Evolutionary conservation across 2,888 invertebrate genomes (phyloP).

Genomic region (Flexamia atlantica): DNA sequence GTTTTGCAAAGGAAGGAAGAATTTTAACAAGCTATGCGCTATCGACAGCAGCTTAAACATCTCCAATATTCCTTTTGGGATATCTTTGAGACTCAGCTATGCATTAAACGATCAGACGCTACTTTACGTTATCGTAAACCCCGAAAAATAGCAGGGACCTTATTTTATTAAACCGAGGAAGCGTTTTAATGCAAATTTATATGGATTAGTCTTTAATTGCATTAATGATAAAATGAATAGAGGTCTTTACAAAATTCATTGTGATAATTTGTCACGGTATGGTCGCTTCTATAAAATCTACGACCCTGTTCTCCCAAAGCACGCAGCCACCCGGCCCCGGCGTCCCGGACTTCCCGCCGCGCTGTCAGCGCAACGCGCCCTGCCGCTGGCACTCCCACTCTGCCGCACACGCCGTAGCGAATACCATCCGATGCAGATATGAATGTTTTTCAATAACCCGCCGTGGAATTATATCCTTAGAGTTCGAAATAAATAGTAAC

Average conservation of each 20-base stretch:
- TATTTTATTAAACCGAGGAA: not conserved
- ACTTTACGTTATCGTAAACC: constrained; percentile 29
- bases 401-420: not conserved
- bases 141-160: not conserved
- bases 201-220: too few species aligned
- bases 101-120: constrained; percentile 73
- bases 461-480: too few species aligned
- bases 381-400: not conserved
- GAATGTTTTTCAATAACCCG: too few species aligned
- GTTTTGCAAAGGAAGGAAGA: not conserved
- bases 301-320: too few species aligned
- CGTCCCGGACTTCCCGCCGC: not conserved
- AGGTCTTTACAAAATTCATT: too few species aligned
- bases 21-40: constrained; percentile 38
- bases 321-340: too few species aligned
- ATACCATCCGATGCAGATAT: not conserved
- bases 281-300: too few species aligned
- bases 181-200: not conserved
- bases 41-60: constrained; percentile 20
- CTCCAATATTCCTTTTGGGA: constrained; percentile 44
- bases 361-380: not conserved
- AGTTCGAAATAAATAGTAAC: too few species aligned
- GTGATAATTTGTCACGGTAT: too few species aligned
- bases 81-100: constrained; percentile 66
- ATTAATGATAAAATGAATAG: too few species aligned